These are phyloP conservation scores for Tursiops truncatus DNA, from an alignment of 2,113 vertebrate species.

Conservation along the genomic window DNA sequence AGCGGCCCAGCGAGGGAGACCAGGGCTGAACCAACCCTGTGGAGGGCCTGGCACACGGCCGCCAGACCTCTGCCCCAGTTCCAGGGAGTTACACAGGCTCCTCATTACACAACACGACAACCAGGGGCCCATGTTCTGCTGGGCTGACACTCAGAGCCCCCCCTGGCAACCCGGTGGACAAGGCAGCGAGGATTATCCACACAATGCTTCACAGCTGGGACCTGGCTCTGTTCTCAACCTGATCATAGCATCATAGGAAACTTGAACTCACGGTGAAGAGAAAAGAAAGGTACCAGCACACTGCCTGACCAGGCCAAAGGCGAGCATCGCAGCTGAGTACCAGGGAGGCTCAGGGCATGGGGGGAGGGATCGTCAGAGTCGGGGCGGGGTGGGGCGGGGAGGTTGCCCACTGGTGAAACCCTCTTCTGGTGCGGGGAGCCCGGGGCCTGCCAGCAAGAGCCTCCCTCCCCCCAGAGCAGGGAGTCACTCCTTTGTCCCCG, in stretches of 20 bases:
- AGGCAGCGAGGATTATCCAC: rapidly evolving
- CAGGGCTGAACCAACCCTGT: background rate
- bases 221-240: background rate
- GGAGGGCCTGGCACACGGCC: rapidly evolving
- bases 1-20: background rate
- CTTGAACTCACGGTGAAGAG: background rate
- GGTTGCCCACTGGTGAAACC: background rate
- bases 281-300: background rate
- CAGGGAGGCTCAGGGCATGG: background rate
- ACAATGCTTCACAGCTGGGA: background rate
- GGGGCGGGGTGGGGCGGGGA: rapidly evolving
- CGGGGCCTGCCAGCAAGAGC: background rate
- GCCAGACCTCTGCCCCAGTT: constrained; percentile 4
- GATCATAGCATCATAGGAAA: background rate
- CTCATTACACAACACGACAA: background rate
- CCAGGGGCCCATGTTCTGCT: background rate
- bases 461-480: background rate
- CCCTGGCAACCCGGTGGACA: rapidly evolving
- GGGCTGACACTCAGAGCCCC: too few species aligned
- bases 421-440: background rate
- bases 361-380: background rate
- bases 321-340: background rate
- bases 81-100: background rate
- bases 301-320: background rate
- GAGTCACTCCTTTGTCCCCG: background rate